These are phyloP conservation scores for Peromyscus melanophrys DNA, from an alignment of 2,797 vertebrate genomes.

Conservation along the genomic window DNA sequence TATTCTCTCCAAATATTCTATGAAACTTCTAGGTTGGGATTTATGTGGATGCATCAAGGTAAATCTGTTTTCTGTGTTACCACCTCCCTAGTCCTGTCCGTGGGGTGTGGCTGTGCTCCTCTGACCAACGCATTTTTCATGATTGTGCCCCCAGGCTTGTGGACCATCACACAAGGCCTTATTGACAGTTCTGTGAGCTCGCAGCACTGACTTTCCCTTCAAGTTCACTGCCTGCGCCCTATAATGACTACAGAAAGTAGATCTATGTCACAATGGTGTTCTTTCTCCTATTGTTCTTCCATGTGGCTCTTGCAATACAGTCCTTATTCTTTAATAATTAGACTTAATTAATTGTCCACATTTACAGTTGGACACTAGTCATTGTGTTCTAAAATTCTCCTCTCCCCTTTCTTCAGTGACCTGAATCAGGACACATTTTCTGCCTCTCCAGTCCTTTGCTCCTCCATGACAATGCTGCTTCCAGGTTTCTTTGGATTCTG, in stretches of 20 bases:
- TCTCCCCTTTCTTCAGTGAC: background rate
- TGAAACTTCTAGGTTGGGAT: background rate
- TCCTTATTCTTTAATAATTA: background rate
- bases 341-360: background rate
- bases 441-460: background rate
- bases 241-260: background rate
- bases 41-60: background rate
- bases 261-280: background rate
- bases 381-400: background rate
- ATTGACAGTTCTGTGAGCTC: background rate
- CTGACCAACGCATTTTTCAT: background rate
- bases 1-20: background rate
- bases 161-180: background rate
- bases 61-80: background rate
- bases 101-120: background rate
- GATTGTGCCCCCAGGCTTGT: background rate
- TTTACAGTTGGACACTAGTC: background rate
- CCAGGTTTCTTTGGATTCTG: background rate
- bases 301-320: background rate
- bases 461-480: rapidly evolving
- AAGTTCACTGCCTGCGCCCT: background rate
- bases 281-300: background rate
- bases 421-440: background rate
- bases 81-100: background rate
- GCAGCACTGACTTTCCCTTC: background rate